Evolutionary conservation across 2,888 invertebrate genomes (phyloP).

Genomic region (Anthophora plumipes): DNA sequence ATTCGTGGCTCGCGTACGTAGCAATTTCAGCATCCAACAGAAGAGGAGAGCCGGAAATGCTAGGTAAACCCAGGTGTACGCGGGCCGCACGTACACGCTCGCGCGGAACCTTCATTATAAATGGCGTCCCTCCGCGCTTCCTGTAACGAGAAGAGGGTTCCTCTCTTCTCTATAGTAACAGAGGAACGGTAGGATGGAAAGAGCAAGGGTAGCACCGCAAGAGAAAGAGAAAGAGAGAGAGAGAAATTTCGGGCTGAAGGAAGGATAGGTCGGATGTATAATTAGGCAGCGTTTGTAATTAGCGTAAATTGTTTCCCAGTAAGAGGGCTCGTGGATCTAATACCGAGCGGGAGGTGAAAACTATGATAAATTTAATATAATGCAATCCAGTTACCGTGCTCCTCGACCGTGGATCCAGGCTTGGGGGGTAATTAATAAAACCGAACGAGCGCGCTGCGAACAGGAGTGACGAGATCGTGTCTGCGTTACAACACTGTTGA

Average conservation of each 20-base stretch:
- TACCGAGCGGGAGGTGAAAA: conserved; percentile 70
- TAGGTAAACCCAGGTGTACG: conserved; percentile 49
- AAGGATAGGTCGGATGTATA: conserved; percentile 77
- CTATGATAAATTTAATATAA: conserved; percentile 75
- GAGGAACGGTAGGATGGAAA: conserved; percentile 28
- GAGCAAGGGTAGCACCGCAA: conserved; percentile 55
- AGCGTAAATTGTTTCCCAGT: conserved; percentile 83
- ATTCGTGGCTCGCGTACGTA: conserved; percentile 19
- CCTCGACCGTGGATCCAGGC: conserved; percentile 5
- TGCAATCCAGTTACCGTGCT: conserved; percentile 68
- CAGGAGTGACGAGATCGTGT: conserved; percentile 35
- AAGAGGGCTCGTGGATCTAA: conserved; percentile 71
- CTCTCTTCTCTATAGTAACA: conserved; percentile 34
- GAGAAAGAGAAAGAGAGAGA: conserved; percentile 44
- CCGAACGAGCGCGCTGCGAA: conserved; percentile 43
- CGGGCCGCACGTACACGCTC: conserved; percentile 46
- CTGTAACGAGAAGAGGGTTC: conserved; percentile 57
- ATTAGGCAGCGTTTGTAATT: conserved; percentile 83
- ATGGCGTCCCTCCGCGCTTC: conserved; percentile 76
- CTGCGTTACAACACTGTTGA: not conserved
- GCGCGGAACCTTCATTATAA: conserved; percentile 80
- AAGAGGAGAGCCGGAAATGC: conserved; percentile 32
- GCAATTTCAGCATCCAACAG: conserved; percentile 33
- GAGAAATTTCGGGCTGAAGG: conserved; percentile 71
- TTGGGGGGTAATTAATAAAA: conserved; percentile 65